Base-by-base conservation (phyloP, 2,888 invertebrate genomes). In the Leucophenga montana region DNA sequence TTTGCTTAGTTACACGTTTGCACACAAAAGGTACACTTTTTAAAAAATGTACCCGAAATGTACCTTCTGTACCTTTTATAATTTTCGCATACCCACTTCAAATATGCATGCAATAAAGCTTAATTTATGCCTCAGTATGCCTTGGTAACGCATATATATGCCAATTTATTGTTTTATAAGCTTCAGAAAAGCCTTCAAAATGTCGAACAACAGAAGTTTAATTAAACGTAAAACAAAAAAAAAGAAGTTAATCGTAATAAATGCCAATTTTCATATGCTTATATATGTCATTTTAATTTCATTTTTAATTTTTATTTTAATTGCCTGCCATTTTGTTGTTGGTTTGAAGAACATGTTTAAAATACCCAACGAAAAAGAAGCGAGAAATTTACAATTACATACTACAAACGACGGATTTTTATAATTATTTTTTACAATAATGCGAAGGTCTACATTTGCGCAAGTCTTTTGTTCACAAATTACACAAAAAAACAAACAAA, bases 271-370 rank as follows among this genome's bases (percentile, higher is more conserved):
- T 50, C 50, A 50, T 50, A 50, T 50, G 16, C n/a, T 50, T 50
- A 50, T 50, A 5, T 8, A n/a, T 50, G 50, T 18, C 50, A 50
- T 50, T 50, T n/a, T 16, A n/a, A 6, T 48, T 48, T 33, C 16
- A 48, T 48, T 13, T 48, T 13, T 16, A 13, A 50, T 50, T 50
- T 50, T 16, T 16, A 16, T 50, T 50, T 50, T 50, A 50, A 39
- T 18, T 66, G 65, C 65, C 68, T 57, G 67, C 54, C 50, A 18
- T 50, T 50, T 50, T 50, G 50, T 50, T 50, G n/a, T 20, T n/a
- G 13, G 8, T n/a, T 66, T 67, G 54, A 65, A 44, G 59, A 54
- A 65, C 68, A 68, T 72, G 57, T 72, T 67, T 72, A 72, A 64
- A 65, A 46, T 59, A 39, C 59, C 33, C 48, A n/a, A 48, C 11